Conservation (phyloP, 2,888 invertebrate genomes). For the Drosophila silvestris region DNA sequence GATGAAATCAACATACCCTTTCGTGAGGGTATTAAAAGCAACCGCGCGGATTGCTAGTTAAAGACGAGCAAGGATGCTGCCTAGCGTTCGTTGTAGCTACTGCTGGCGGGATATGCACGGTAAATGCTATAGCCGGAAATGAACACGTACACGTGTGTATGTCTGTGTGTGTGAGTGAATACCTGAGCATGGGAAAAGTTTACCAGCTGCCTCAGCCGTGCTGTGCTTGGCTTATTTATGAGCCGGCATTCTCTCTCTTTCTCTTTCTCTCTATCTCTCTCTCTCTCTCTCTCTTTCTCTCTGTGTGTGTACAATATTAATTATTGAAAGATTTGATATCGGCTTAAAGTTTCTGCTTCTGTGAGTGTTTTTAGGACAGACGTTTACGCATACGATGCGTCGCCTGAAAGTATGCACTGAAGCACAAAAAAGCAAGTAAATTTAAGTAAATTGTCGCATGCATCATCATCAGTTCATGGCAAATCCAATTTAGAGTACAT, state of each 20-base stretch:
- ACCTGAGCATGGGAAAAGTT: slow-evolving; percentile 55
- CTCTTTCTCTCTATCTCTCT: slow-evolving; percentile 10
- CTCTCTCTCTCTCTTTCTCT: neutral
- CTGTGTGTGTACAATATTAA: slow-evolving; percentile 64
- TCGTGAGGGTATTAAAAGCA: neutral
- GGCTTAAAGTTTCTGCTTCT: slow-evolving; percentile 68
- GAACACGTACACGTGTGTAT: slow-evolving; percentile 69
- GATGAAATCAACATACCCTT: neutral
- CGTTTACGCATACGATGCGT: slow-evolving; percentile 8
- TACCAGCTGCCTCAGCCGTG: slow-evolving; percentile 47
- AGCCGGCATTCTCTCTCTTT: slow-evolving; percentile 17
- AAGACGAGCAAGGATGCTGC: slow-evolving; percentile 45
- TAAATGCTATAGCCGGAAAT: slow-evolving; percentile 78
- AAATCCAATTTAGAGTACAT: slow-evolving; percentile 68
- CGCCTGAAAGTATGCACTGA: slow-evolving; percentile 31
- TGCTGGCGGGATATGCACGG: slow-evolving; percentile 72
- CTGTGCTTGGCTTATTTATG: slow-evolving; percentile 53
- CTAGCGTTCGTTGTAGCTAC: slow-evolving; percentile 33
- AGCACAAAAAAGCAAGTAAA: slow-evolving; percentile 35
- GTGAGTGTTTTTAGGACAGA: slow-evolving; percentile 35
- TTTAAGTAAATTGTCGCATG: slow-evolving; percentile 73
- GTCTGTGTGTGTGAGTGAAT: slow-evolving; percentile 28
- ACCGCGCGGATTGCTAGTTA: slow-evolving; percentile 18
- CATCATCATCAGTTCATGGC: slow-evolving; percentile 59
- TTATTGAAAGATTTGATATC: slow-evolving; percentile 79